Evolutionary conservation across 2,888 invertebrate genomes (phyloP).

Genomic region (Synergus itoensis): DNA sequence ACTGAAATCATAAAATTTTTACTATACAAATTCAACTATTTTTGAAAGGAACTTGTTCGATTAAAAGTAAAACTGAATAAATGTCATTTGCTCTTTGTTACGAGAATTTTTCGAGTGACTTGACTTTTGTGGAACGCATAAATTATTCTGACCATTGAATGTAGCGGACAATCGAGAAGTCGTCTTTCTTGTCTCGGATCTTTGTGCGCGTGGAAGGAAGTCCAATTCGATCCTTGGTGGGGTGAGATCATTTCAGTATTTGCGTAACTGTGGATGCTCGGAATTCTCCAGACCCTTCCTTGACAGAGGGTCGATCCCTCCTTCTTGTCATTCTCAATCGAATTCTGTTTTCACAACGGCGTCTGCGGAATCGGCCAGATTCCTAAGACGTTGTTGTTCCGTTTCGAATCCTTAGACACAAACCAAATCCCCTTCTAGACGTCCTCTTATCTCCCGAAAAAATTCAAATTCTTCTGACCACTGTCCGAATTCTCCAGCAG

Average conservation of each 20-base stretch:
- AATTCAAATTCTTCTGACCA: slow-evolving; percentile 75
- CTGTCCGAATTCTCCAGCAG: slow-evolving; percentile 62
- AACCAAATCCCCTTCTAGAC: slow-evolving; percentile 43
- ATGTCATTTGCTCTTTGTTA: neutral
- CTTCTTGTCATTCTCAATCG: slow-evolving; percentile 74
- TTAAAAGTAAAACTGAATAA: neutral
- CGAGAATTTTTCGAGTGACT: neutral
- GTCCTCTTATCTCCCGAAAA: slow-evolving; percentile 52
- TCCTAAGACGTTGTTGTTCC: slow-evolving; percentile 71
- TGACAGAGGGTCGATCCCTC: slow-evolving; percentile 59
- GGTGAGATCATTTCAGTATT: slow-evolving; percentile 69
- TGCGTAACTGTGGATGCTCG: slow-evolving; percentile 71
- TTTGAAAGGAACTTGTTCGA: too few relatives aligned
- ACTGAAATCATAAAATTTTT: too few relatives aligned
- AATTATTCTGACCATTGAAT: neutral
- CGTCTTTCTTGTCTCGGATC: slow-evolving; percentile 18
- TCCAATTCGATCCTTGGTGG: slow-evolving; percentile 64
- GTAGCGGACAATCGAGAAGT: slow-evolving; percentile 5
- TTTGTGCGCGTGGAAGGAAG: slow-evolving; percentile 49
- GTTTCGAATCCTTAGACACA: slow-evolving; percentile 53
- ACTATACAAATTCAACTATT: too few relatives aligned
- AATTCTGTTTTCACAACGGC: slow-evolving; percentile 73
- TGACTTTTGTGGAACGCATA: neutral
- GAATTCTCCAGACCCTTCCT: slow-evolving; percentile 67
- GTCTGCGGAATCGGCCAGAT: slow-evolving; percentile 70